Evolutionary conservation across 2,797 vertebrate species (phyloP), one percentile per base, ranked within the genome.

Genomic region (Agapornis canus): DNA sequence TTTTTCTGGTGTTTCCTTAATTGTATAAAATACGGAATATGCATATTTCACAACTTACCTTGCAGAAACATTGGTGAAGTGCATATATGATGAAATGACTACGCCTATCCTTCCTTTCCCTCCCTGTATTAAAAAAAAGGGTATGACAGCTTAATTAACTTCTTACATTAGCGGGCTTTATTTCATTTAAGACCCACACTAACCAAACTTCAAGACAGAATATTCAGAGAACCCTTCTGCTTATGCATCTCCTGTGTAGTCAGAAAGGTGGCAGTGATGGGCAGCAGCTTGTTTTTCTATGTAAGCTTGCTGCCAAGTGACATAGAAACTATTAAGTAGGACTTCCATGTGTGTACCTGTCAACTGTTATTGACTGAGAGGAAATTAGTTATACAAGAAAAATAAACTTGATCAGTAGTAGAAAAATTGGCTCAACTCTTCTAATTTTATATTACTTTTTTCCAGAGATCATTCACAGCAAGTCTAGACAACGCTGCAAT

Each of bases 41-140:
- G 10, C 23, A 40, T 48, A 59, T 83, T 52, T 63, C 60, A 37
- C 14, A 80, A 56, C 97, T 97, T 99, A 99, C 99, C 99, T 99
- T 97, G 99, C 99, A 16, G 99, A 99, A 59, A 99, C 98, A 32
- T 99, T 98, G 57, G 99, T 99, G 98, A 99, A 99, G 92, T 99
- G 98, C 96, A 99, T 99, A 84, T 99, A 99, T 2, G 99, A 99
- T 3, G 99, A 99, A 94, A 99, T 99, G 94, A 99, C 98, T 39
- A 99, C 99, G 7, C 99, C 99, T 18, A 99, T 99, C 87, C 99
- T 98, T 95, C 99, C 99, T 95, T 99, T 99, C 61, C 98, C 98
- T 10, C 99, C 99, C 99, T 99, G 92, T 40, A 85, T 87, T 72
- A 89, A 56, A 84, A 90, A 94, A 86, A 92, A 87, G 4, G 15